Evolutionary conservation across 2,888 invertebrate genomes (phyloP), one percentile per base, ranked within the genome.

Genomic region (Archaeoteleia sp.): DNA sequence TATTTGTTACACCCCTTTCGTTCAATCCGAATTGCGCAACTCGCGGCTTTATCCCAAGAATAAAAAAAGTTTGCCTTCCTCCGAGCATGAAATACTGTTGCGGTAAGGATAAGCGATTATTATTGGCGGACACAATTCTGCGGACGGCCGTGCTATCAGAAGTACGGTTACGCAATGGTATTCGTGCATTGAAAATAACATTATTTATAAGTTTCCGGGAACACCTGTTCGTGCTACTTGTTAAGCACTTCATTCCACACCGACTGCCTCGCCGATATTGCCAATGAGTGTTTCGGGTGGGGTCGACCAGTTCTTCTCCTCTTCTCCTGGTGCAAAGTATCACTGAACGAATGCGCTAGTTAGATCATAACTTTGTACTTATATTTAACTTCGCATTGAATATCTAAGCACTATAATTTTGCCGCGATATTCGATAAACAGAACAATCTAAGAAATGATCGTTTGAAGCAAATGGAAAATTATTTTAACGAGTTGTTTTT

Each of bases 191-290:
- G 62, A 48, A 61, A 71, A 69, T 70, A 69, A 60, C 62, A 62
- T 67, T 73, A 73, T 73, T 71, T 70, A 68, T 70, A 67, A 60
- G 67, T 66, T 75, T 72, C 75, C 74, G 72, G 75, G 71, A 73
- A 71, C 68, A 74, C 71, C 67, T 73, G 72, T 55, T 30, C 43
- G 65, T 61, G 55, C 53, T 67, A 46, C 60, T 69, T 60, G 63
- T 62, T 54, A 65, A n/a, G 29, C 27, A 57, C 37, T 43, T 29
- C 53, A 67, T 66, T 43, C 51, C 58, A 48, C 35, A 34, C 40
- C 43, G 1, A 6, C 17, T 2, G 7, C 12, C n/a, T n/a, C 37
- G 37, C 8, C 12, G 49, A 43, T 40, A 46, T 48, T 32, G 29
- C 48, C 40, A 1, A 10, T 12, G n/a, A n/a, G n/a, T n/a, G 10